These are phyloP conservation scores for Furcula furcula DNA, from an alignment of 2,888 invertebrate genomes.

Conservation along the genomic window DNA sequence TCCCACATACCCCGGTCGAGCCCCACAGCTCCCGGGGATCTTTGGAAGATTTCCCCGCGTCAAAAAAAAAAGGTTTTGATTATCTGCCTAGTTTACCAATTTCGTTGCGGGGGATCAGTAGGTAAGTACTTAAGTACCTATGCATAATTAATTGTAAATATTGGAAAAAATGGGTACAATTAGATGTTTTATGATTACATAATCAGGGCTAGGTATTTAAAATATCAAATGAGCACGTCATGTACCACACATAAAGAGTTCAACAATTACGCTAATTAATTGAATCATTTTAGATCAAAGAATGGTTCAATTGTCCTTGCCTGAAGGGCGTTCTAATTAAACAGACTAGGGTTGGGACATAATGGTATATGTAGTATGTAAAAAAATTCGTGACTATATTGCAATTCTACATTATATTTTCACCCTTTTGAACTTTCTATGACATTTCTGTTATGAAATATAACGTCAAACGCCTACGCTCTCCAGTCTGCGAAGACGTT, in stretches of 20 bases:
- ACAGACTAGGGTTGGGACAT: slow-evolving; percentile 9
- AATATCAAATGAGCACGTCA: no score
- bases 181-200: no score
- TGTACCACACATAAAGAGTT: background rate
- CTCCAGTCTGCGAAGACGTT: slow-evolving; percentile 34
- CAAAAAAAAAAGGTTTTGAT: no score
- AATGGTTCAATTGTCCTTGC: slow-evolving; percentile 14
- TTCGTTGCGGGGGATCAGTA: no score
- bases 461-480: slow-evolving; percentile 46
- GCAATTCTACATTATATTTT: slow-evolving; percentile 2
- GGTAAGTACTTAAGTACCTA: no score
- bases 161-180: no score
- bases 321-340: slow-evolving; percentile 24
- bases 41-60: no score
- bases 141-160: no score
- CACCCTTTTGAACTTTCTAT: slow-evolving; percentile 8
- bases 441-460: slow-evolving; percentile 13
- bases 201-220: no score
- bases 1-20: no score
- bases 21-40: no score
- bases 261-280: slow-evolving; percentile 5
- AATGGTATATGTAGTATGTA: background rate
- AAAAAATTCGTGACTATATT: slow-evolving; percentile 5
- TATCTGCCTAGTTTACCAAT: no score
- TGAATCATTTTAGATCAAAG: slow-evolving; percentile 8